These are phyloP conservation scores for Coelinius sp. DNA, from an alignment of 2,888 invertebrate species.

Conservation along the genomic window DNA sequence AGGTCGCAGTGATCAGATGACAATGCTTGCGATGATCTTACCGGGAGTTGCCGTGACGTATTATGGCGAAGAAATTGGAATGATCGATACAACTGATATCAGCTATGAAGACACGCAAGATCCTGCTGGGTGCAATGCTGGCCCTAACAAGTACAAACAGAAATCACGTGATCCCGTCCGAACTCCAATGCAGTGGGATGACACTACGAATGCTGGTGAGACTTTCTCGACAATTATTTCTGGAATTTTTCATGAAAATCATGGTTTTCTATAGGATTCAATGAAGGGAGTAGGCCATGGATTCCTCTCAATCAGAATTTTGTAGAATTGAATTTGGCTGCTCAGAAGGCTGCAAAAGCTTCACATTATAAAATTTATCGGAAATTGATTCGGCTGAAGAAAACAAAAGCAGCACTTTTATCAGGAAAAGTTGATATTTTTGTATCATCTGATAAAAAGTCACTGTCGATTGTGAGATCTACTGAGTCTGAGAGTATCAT, in stretches of 20 bases:
- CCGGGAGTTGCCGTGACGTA: conserved; percentile 91
- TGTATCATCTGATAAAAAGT: conserved; percentile 70
- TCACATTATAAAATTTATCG: conserved; percentile 79
- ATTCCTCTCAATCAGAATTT: conserved; percentile 79
- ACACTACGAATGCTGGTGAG: conserved; percentile 73
- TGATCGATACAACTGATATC: conserved; percentile 76
- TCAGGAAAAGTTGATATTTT: conserved; percentile 74
- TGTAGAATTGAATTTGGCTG: conserved; percentile 74
- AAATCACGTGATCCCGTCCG: conserved; percentile 51
- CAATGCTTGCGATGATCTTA: conserved; percentile 85
- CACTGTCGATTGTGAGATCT: conserved; percentile 49
- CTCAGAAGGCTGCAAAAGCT: conserved; percentile 70
- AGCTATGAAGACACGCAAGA: conserved; percentile 77
- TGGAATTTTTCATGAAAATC: background rate
- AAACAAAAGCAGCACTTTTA: conserved; percentile 70
- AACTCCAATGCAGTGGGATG: conserved; percentile 77
- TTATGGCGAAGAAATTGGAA: conserved; percentile 89
- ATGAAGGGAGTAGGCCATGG: conserved; percentile 73
- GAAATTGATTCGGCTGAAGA: conserved; percentile 73
- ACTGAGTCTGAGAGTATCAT: conserved; percentile 39
- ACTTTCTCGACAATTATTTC: background rate
- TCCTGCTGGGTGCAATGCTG: conserved; percentile 77
- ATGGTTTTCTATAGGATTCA: conserved; percentile 58
- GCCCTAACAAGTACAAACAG: conserved; percentile 73
- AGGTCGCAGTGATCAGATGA: conserved; percentile 83